phyloP scores from a whole-genome alignment of 2,113 vertebrate genomes.

The Phylloscopus trochiloides region DNA sequence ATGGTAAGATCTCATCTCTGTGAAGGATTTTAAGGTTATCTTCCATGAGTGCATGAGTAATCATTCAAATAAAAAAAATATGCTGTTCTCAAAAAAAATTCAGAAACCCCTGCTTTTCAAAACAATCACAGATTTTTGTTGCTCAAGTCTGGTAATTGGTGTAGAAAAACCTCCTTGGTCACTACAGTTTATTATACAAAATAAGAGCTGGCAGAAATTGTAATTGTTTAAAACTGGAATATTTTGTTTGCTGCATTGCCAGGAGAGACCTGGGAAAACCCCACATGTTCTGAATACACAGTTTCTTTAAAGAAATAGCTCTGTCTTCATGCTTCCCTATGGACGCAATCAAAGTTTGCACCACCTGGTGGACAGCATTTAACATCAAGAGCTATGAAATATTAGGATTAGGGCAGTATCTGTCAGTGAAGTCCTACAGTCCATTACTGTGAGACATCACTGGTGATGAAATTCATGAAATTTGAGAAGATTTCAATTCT shows the following conservation, averaged over 20 bases:
- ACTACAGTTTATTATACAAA: background rate
- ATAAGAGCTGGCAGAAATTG: background rate
- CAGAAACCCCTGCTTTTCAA: background rate
- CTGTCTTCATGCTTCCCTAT: rapidly evolving
- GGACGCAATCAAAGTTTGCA: background rate
- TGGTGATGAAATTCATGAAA: background rate
- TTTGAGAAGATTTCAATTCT: background rate
- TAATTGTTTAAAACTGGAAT: background rate
- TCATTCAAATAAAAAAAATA: background rate
- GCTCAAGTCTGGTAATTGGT: background rate
- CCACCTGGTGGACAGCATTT: background rate
- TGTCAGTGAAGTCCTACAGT: background rate
- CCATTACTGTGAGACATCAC: background rate
- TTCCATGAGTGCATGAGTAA: background rate
- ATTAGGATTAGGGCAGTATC: background rate
- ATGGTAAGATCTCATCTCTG: background rate
- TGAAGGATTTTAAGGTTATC: background rate
- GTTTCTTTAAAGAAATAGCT: background rate
- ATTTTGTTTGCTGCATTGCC: background rate
- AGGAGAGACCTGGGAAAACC: background rate
- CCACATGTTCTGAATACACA: background rate
- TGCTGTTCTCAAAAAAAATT: background rate
- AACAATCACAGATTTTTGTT: background rate
- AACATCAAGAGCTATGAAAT: background rate
- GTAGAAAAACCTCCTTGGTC: background rate